These are phyloP conservation scores for Diorhabda sublineata DNA, from an alignment of 1,140 invertebrate genomes.

Conservation along the genomic window DNA sequence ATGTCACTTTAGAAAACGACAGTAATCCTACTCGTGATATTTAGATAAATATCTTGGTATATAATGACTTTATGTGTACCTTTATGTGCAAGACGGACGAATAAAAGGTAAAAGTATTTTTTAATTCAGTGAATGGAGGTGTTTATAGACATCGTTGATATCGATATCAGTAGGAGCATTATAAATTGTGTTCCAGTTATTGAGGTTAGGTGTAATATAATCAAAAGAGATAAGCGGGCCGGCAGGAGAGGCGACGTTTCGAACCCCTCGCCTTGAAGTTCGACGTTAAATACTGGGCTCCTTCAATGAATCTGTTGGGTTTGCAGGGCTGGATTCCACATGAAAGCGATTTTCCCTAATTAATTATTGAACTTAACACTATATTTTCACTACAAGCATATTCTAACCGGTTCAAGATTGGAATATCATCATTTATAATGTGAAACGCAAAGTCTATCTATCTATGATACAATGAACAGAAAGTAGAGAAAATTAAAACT, in stretches of 20 bases:
- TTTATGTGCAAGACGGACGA: too few species aligned
- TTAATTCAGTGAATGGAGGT: background rate
- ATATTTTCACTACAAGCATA: too few species aligned
- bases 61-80: too few species aligned
- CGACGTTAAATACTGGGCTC: constrained; percentile 33
- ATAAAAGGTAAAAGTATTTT: background rate
- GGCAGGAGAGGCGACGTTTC: constrained; percentile 17
- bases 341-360: background rate
- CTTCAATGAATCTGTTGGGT: background rate
- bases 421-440: too few species aligned
- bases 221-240: constrained; percentile 40
- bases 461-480: too few species aligned
- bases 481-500: too few species aligned
- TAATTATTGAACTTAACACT: background rate
- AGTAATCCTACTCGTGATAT: too few species aligned
- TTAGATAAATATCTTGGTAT: too few species aligned
- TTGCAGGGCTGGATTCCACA: background rate
- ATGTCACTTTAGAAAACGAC: too few species aligned
- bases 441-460: too few species aligned
- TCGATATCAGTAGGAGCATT: constrained; percentile 13
- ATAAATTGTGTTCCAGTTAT: constrained; percentile 34
- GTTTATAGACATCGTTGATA: constrained; percentile 1
- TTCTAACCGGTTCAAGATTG: too few species aligned
- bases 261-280: constrained; percentile 22
- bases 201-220: constrained; percentile 41